Evolutionary conservation across 2,797 vertebrate genomes (phyloP), one percentile per base, ranked within the genome.

Genomic region (Silurus aristotelis): DNA sequence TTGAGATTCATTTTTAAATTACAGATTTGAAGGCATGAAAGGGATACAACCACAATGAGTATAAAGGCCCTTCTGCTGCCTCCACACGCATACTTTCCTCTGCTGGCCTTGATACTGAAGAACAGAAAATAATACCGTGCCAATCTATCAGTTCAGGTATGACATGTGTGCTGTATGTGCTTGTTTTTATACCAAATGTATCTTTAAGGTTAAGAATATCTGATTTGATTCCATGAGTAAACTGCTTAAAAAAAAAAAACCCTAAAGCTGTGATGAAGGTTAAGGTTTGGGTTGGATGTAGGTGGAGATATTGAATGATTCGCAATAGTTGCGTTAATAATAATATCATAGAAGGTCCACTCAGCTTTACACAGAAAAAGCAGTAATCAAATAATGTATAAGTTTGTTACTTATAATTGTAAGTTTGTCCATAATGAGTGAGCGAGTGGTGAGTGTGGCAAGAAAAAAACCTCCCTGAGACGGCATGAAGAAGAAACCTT

Each of bases 11-110:
- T 60, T 72, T 58, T 22, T 46, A 83, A 72, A 73, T 43, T 1
- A 83, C 55, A 72, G 38, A 52, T 80, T 67, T 31, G 15, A 15
- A 15, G 63, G 79, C n/a, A 80, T 66, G 3, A 27, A 67, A 67
- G n/a, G 15, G 22, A 73, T 27, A 52, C 6, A 52, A 81, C 52
- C 48, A 68, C 61, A 76, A 80, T 64, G 56, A 72, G 73, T 19
- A 80, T 56, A 52, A 58, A 63, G 27, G 71, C 48, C n/a, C 94
- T 94, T 95, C 64, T 48, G 46, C 63, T n/a, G 19, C 58, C 52
- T 52, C 20, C 76, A 20, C 80, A 80, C 70, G 80, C 61, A 22
- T 22, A 82, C 27, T 80, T 72, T 63, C 31, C 22, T n/a, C 61
- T 55, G 68, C n/a, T 85, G 78, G n/a, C 84, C 78, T 85, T 55